phyloP scores from a whole-genome alignment of 2,888 invertebrate genomes.

The Diaperis boleti region DNA sequence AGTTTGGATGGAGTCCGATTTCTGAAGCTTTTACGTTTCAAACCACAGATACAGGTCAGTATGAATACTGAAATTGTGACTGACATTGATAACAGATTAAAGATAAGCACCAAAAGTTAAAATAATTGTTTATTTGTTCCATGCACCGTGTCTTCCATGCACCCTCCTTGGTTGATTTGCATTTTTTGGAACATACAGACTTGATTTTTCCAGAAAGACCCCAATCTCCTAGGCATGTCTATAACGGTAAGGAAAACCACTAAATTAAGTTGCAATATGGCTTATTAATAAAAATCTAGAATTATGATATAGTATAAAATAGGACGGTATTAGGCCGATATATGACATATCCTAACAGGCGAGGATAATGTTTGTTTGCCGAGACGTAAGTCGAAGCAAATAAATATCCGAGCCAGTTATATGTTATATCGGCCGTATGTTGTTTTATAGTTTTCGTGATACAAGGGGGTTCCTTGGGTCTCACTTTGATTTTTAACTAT shows the following conservation, averaged over 20 bases:
- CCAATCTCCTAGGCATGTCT: slow-evolving; percentile 59
- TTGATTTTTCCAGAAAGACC: slow-evolving; percentile 62
- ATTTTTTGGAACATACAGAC: slow-evolving; percentile 51
- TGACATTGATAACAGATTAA: not conserved
- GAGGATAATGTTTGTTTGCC: no score
- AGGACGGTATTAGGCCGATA: no score
- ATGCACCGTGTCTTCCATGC: slow-evolving; percentile 47
- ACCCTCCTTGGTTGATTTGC: slow-evolving; percentile 39
- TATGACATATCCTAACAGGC: no score
- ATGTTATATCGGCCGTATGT: no score
- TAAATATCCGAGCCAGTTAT: no score
- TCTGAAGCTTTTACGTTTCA: slow-evolving; percentile 74
- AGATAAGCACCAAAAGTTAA: slow-evolving; percentile 3
- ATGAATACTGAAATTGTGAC: slow-evolving; percentile 21
- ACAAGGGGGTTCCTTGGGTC: no score
- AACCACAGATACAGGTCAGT: slow-evolving; percentile 74
- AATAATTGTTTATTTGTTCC: slow-evolving; percentile 45
- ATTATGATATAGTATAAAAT: no score
- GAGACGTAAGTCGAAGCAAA: no score
- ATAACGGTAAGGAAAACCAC: slow-evolving; percentile 60
- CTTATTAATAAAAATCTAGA: no score
- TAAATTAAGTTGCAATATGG: no score
- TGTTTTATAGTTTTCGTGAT: no score
- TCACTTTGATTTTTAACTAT: no score
- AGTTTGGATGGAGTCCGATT: slow-evolving; percentile 76